phyloP scores from a whole-genome alignment of 2,113 vertebrate species.

The Ascaphus truei region DNA sequence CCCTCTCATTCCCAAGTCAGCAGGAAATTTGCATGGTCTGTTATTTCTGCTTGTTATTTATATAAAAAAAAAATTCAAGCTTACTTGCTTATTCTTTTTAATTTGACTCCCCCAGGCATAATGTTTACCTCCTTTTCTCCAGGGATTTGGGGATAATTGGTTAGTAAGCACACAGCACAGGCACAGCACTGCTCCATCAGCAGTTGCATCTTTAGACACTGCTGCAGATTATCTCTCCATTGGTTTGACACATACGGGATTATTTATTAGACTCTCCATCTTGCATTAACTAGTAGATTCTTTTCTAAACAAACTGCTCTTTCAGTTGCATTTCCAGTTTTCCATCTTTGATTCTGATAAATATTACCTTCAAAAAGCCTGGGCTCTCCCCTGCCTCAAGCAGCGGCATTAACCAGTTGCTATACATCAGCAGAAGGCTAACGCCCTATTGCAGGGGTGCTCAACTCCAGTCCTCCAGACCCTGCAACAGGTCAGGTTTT shows the following conservation, averaged over 20 bases:
- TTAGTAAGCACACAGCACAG: conserved; percentile 14
- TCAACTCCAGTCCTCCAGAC: too few species aligned
- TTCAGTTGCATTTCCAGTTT: too few species aligned
- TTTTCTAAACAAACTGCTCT: too few species aligned
- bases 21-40: conserved; percentile 18
- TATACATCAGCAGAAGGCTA: too few species aligned
- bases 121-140: conserved; percentile 14
- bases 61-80: too few species aligned
- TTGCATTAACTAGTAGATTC: neutral
- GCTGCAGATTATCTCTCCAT: conserved; percentile 2
- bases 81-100: conserved; percentile 30
- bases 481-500: too few species aligned
- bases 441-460: too few species aligned
- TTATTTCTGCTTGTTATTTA: conserved; percentile 14
- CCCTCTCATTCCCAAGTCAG: conserved; percentile 1
- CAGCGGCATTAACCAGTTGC: too few species aligned
- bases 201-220: conserved; percentile 16
- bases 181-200: conserved; percentile 22
- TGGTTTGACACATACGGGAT: neutral
- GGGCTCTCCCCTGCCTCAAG: too few species aligned
- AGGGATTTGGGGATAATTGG: conserved; percentile 25
- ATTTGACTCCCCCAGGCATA: conserved; percentile 12
- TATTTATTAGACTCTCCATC: neutral
- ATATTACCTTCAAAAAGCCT: too few species aligned
- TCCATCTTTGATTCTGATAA: too few species aligned